Percentiles rank a stretch among this genome's conserved stretches.
Conservation (phyloP, 2,113 vertebrate genomes). For the Eudyptes chrysolophus region DNA sequence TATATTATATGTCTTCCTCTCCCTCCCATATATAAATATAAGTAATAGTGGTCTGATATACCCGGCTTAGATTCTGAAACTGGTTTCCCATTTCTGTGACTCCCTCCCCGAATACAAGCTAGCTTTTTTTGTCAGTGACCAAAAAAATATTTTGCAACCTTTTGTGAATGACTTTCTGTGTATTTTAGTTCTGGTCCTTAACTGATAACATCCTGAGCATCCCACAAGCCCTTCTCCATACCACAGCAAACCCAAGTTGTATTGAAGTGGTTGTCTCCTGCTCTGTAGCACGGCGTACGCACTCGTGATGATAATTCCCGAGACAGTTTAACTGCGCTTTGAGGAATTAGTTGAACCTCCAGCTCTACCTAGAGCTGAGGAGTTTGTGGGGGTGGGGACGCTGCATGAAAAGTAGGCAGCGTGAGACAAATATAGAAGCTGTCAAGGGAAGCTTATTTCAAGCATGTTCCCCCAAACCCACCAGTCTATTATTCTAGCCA, state of each 20-base stretch:
- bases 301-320: background rate
- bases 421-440: slow-evolving; percentile 43
- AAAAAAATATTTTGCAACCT: background rate
- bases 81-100: background rate
- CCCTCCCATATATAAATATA: background rate
- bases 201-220: background rate
- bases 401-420: background rate
- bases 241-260: background rate
- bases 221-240: background rate
- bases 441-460: slow-evolving; percentile 38
- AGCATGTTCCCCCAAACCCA: slow-evolving; percentile 41
- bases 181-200: background rate
- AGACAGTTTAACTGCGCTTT: background rate
- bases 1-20: background rate
- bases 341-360: slow-evolving; percentile 26
- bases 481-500: slow-evolving; percentile 42
- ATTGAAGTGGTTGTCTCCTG: background rate
- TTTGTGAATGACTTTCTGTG: background rate
- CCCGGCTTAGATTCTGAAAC: background rate
- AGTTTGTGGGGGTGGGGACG: background rate
- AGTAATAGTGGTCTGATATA: background rate
- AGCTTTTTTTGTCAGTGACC: background rate
- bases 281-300: accelerated
- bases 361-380: slow-evolving; percentile 1
- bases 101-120: background rate